These are phyloP conservation scores for Haliclona indistincta DNA, from an alignment of 37 sponge, comb jelly and placozoan genomes.

Conservation along the genomic window DNA sequence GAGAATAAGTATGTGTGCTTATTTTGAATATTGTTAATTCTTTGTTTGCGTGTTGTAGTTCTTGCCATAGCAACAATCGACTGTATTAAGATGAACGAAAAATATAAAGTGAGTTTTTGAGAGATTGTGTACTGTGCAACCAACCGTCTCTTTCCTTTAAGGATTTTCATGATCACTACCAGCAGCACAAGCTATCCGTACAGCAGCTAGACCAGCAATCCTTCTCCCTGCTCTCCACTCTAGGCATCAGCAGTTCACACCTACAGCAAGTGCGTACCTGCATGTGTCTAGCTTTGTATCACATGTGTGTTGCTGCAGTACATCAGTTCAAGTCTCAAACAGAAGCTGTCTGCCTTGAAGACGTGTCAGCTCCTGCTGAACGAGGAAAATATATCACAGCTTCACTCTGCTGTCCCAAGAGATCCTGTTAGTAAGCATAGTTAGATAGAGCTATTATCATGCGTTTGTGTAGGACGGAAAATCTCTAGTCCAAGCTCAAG, in stretches of 20 bases:
- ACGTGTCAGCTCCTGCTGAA: constrained; percentile 40
- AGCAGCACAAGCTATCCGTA: constrained; percentile 21
- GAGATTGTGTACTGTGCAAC: background rate
- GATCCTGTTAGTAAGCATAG: constrained; percentile 30
- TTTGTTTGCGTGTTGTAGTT: constrained; percentile 17
- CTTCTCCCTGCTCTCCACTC: background rate
- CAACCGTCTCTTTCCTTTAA: background rate
- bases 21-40: background rate
- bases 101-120: constrained; percentile 28
- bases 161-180: constrained; percentile 32
- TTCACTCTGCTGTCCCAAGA: constrained; percentile 15
- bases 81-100: constrained; percentile 6
- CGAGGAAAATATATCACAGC: constrained; percentile 1
- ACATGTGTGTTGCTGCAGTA: background rate
- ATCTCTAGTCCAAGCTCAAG: background rate
- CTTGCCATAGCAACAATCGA: constrained; percentile 28
- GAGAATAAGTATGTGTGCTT: constrained; percentile 54
- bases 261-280: constrained; percentile 38
- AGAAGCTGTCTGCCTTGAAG: constrained; percentile 18
- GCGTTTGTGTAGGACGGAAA: background rate
- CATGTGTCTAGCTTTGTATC: background rate
- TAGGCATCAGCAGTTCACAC: constrained; percentile 16
- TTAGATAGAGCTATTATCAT: background rate
- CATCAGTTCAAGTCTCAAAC: background rate
- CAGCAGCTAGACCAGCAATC: constrained; percentile 13